phyloP scores from a whole-genome alignment of 2,888 invertebrate species.

The Dyspetes luteomarginatus region DNA sequence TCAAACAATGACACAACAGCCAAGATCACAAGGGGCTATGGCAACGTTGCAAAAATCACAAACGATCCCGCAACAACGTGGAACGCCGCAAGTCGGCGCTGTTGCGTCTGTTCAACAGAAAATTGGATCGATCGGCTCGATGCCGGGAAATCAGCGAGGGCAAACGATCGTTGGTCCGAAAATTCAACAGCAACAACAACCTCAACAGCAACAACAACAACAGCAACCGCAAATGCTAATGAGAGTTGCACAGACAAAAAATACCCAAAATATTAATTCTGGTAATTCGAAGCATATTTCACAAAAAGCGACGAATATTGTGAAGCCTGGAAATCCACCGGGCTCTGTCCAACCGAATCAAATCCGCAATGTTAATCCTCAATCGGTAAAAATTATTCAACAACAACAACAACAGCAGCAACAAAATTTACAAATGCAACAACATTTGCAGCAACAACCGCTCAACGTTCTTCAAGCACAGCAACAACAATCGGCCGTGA shows the following conservation, averaged over 20 bases:
- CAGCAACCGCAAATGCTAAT: conserved; percentile 75
- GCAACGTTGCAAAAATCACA: conserved; percentile 71
- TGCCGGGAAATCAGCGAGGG: conserved; percentile 71
- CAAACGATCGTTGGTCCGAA: conserved; percentile 67
- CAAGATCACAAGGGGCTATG: conserved; percentile 64
- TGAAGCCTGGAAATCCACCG: conserved; percentile 72
- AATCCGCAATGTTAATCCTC: conserved; percentile 66
- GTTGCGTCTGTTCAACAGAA: conserved; percentile 72
- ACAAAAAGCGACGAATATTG: conserved; percentile 72
- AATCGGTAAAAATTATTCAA: conserved; percentile 86
- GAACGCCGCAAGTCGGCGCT: conserved; percentile 31
- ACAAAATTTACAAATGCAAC: conserved; percentile 55
- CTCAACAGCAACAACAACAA: conserved; percentile 70
- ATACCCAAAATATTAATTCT: conserved; percentile 70
- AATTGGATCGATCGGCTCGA: conserved; percentile 64
- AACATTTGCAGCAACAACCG: conserved; percentile 76
- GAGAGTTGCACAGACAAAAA: conserved; percentile 75
- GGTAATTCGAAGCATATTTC: conserved; percentile 69
- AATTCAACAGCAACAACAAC: conserved; percentile 69
- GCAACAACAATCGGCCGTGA: conserved; percentile 70
- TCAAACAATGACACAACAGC: conserved; percentile 54
- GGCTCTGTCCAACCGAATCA: conserved; percentile 38
- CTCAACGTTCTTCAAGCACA: conserved; percentile 81
- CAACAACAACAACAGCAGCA: conserved; percentile 64
- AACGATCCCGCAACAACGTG: conserved; percentile 62